phyloP scores from a whole-genome alignment of 2,113 vertebrate genomes.

The Phalacrocorax aristotelis region DNA sequence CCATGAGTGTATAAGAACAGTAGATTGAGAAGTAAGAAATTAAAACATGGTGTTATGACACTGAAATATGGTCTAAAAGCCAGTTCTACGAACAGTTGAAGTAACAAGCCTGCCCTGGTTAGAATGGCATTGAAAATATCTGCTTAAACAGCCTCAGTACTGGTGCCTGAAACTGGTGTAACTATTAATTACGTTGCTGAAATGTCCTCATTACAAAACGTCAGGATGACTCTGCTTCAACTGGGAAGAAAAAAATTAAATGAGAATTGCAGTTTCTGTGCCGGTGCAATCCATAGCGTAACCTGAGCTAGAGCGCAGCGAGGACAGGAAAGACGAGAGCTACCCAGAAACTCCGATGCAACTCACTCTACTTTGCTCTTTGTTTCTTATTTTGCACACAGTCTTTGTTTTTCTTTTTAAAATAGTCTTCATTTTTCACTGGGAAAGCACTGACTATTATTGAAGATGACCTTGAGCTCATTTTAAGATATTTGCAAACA shows the following conservation, averaged over 20 bases:
- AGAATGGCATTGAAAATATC: neutral
- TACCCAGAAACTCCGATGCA: neutral
- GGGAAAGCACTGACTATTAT: neutral
- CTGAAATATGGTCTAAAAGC: neutral
- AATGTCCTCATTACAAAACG: slow-evolving; percentile 28
- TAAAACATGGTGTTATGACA: neutral
- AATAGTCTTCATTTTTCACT: neutral
- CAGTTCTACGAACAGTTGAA: neutral
- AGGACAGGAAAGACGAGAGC: neutral
- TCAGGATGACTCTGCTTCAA: slow-evolving; percentile 26
- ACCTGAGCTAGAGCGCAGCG: neutral
- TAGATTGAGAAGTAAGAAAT: neutral
- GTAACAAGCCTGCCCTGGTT: neutral
- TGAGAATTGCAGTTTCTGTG: neutral
- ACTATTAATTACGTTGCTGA: neutral
- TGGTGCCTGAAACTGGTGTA: neutral
- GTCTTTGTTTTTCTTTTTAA: neutral
- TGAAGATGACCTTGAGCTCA: neutral
- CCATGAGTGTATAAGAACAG: neutral
- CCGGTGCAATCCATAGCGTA: neutral
- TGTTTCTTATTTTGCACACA: neutral
- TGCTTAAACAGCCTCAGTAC: neutral
- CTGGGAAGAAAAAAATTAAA: neutral
- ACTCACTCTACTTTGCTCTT: neutral
- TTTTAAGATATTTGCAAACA: neutral